Evolutionary conservation across 2,888 invertebrate species (phyloP).

Genomic region (Pammene aurita): DNA sequence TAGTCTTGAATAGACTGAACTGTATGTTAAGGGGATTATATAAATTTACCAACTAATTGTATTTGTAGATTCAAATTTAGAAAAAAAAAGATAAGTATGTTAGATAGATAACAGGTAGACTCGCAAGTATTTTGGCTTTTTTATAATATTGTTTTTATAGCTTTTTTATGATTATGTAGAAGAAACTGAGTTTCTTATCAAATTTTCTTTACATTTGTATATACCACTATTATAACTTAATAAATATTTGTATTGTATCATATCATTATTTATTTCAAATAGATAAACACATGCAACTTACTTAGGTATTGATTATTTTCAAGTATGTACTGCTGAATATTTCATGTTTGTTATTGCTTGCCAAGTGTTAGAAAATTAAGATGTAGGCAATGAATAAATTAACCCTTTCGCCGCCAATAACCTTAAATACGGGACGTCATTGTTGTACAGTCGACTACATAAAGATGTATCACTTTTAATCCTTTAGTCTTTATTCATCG

Average conservation of each 20-base stretch:
- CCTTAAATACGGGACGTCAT: no score
- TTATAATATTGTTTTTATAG: slow-evolving; percentile 2
- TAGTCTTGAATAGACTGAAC: slow-evolving; percentile 37
- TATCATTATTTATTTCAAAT: neutral
- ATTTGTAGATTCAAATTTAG: slow-evolving; percentile 26
- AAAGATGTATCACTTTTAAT: no score
- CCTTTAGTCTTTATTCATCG: no score
- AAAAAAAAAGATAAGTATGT: slow-evolving; percentile 24
- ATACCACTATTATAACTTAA: slow-evolving; percentile 6
- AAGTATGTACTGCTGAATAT: neutral
- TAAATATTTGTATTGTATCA: neutral
- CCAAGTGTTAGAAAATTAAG: neutral
- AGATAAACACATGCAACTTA: neutral
- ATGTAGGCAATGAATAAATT: slow-evolving; percentile 2
- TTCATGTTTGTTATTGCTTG: slow-evolving; percentile 1
- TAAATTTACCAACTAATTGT: slow-evolving; percentile 24
- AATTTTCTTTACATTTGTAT: slow-evolving; percentile 8
- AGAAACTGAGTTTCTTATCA: neutral
- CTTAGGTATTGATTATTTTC: neutral
- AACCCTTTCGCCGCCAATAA: neutral
- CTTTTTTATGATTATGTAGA: slow-evolving; percentile 17
- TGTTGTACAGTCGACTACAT: no score
- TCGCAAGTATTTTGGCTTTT: slow-evolving; percentile 2
- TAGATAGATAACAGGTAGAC: slow-evolving; percentile 9
- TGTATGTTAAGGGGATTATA: slow-evolving; percentile 34